A percentile compares a stretch with the other conserved stretches of the same genome.
Conservation (phyloP, 1,140 invertebrate species). For the Ladona fulva region DNA sequence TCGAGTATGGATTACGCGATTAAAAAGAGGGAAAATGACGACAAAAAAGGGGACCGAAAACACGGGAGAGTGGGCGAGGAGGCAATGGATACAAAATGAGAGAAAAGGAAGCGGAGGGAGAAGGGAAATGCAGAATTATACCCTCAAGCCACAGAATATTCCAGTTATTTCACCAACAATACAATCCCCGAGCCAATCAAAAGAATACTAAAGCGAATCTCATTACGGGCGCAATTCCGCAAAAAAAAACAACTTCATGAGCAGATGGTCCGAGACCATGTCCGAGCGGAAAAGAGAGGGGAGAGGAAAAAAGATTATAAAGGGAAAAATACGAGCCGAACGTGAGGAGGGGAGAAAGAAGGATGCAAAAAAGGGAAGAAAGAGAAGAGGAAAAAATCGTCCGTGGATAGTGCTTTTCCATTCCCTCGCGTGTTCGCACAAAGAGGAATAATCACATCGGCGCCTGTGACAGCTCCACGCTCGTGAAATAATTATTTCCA, state of each 20-base stretch:
- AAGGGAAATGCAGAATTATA: background rate
- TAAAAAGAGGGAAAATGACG: background rate
- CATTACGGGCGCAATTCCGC: background rate
- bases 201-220: conserved; percentile 6
- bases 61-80: no score
- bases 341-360: background rate
- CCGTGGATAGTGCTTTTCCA: background rate
- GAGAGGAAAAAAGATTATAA: background rate
- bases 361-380: background rate
- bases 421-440: no score
- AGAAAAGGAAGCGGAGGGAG: background rate
- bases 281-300: background rate
- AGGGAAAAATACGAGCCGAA: background rate
- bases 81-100: background rate
- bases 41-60: no score
- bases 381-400: background rate
- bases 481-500: no score
- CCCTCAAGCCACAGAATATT: background rate
- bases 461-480: no score
- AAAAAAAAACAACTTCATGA: background rate
- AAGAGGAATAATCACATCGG: no score
- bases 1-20: background rate
- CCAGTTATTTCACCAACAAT: conserved; percentile 6
- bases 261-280: background rate
- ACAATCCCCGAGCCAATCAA: background rate